Evolutionary conservation across 2,797 vertebrate genomes (phyloP).

Genomic region (Paguma larvata): DNA sequence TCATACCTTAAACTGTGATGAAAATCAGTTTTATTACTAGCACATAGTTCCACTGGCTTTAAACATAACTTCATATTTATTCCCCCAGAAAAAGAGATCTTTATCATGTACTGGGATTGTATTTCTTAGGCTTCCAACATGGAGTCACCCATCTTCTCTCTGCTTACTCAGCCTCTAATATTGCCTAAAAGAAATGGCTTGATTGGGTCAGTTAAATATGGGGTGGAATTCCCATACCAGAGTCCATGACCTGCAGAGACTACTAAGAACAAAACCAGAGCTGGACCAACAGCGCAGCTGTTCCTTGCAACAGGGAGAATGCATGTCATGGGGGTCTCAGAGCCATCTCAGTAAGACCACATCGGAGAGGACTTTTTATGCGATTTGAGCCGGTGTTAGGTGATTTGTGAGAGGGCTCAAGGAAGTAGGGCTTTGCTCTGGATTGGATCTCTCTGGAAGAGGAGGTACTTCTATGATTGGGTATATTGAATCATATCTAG

Average conservation of each 20-base stretch:
- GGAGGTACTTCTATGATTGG: not conserved
- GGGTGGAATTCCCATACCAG: not conserved
- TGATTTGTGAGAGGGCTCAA: not conserved
- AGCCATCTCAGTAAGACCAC: not conserved
- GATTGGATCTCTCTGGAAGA: not conserved
- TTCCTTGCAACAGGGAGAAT: not conserved
- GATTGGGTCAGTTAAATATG: not conserved
- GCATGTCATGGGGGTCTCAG: rapidly evolving
- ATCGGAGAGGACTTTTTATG: not conserved
- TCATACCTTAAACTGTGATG: not conserved
- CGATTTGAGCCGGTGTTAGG: not conserved
- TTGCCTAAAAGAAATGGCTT: not conserved
- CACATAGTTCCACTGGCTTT: not conserved
- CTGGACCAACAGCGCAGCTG: no score
- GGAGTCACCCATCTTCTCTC: not conserved
- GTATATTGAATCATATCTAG: not conserved
- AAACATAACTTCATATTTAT: not conserved
- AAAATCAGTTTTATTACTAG: not conserved
- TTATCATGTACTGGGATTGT: not conserved
- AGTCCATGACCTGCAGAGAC: not conserved
- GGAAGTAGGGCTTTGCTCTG: not conserved
- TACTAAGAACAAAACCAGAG: not conserved
- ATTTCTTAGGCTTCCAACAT: not conserved
- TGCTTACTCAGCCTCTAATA: not conserved
- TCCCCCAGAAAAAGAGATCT: not conserved